These are phyloP conservation scores for Struthidea cinerea DNA, from an alignment of 2,113 vertebrate genomes.

Conservation along the genomic window DNA sequence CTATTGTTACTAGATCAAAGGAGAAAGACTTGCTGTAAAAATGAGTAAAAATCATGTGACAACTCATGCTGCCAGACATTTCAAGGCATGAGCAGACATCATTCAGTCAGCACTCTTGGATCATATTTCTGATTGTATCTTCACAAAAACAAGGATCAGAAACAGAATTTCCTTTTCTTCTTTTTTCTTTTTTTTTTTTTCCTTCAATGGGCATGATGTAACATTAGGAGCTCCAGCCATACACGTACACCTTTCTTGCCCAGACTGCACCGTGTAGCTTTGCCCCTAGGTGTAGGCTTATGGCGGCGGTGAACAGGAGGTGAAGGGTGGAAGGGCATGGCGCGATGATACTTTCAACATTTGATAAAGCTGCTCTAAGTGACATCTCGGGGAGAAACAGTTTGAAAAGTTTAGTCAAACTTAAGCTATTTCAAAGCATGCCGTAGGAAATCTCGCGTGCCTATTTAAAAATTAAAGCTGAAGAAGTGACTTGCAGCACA, in stretches of 20 bases:
- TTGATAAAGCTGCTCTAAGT: neutral
- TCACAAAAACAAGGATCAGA: constrained; percentile 17
- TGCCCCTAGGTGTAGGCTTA: neutral
- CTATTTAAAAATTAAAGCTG: neutral
- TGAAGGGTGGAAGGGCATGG: neutral
- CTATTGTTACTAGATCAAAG: constrained; percentile 47
- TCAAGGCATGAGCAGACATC: constrained; percentile 27
- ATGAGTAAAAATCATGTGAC: constrained; percentile 6
- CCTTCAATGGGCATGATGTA: neutral
- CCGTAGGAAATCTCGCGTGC: neutral
- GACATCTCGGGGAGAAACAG: neutral
- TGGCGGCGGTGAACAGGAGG: neutral
- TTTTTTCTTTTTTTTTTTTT: neutral
- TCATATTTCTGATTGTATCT: constrained; percentile 53
- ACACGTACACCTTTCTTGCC: neutral
- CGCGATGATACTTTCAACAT: neutral
- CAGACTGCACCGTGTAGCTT: accelerated
- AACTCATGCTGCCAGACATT: neutral
- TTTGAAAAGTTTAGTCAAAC: neutral
- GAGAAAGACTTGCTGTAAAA: neutral
- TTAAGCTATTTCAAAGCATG: neutral
- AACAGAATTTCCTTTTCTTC: constrained; percentile 19
- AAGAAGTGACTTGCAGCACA: neutral
- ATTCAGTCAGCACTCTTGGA: constrained; percentile 7
- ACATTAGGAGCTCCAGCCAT: neutral